Evolutionary conservation across 2,797 vertebrate genomes (phyloP).

Genomic region (Pygocentrus nattereri): DNA sequence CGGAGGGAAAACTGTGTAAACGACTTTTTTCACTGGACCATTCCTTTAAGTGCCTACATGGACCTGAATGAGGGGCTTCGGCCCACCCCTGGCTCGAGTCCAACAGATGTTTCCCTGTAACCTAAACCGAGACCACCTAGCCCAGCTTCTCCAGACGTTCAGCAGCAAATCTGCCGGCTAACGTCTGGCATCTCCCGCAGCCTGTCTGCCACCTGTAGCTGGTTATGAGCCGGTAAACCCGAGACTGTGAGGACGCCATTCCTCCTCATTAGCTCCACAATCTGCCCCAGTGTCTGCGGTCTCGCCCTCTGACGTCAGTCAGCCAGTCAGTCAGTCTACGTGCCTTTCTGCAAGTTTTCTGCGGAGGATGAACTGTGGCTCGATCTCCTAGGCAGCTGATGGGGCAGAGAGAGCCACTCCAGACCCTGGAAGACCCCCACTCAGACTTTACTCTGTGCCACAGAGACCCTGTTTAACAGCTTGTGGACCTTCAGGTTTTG

Average conservation of each 20-base stretch:
- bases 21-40: neutral
- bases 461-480: no score
- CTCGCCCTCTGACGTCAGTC: neutral
- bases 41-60: neutral
- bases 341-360: neutral
- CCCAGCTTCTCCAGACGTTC: neutral
- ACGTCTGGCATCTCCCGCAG: neutral
- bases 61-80: neutral
- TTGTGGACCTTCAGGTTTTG: no score
- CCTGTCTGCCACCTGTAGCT: no score
- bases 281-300: neutral
- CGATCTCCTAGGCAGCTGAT: no score
- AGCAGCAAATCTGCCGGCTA: neutral
- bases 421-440: no score
- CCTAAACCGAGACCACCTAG: neutral
- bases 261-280: neutral
- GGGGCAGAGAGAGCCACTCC: no score
- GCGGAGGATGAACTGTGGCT: no score
- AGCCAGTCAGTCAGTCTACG: neutral
- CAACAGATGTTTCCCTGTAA: neutral
- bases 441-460: no score
- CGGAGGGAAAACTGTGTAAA: no score
- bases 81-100: neutral
- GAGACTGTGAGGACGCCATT: neutral
- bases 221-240: neutral